phyloP scores from a whole-genome alignment of 2,797 vertebrate species.

The Lithobates pipiens region DNA sequence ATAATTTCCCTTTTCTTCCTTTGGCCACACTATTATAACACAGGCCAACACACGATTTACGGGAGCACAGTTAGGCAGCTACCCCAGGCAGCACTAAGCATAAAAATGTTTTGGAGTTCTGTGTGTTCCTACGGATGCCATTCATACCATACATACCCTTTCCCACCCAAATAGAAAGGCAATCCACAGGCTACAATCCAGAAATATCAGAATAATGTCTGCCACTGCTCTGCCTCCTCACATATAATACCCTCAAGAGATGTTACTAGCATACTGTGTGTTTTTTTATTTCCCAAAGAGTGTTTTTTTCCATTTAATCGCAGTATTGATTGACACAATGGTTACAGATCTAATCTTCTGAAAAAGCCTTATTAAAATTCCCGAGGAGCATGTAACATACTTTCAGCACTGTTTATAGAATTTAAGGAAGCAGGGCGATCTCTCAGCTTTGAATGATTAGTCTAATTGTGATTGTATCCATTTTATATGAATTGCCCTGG shows the following conservation, averaged over 20 bases:
- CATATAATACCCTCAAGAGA: neutral
- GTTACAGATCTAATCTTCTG: neutral
- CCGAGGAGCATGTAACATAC: conserved; percentile 11
- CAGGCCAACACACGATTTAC: no score
- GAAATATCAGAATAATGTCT: neutral
- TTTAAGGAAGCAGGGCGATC: conserved; percentile 1
- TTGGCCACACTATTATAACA: no score
- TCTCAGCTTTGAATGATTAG: neutral
- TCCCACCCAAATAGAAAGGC: no score
- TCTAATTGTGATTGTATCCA: conserved; percentile 40
- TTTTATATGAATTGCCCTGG: conserved; percentile 5
- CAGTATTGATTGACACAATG: neutral
- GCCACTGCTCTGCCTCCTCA: neutral
- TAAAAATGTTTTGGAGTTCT: no score
- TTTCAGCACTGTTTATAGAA: neutral
- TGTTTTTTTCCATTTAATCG: neutral
- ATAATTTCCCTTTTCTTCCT: no score
- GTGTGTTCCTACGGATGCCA: no score
- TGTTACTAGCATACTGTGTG: neutral
- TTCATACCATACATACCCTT: no score
- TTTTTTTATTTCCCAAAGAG: neutral
- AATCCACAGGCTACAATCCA: neutral
- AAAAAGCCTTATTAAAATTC: conserved; percentile 42
- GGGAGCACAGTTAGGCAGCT: no score
- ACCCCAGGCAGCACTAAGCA: no score